Base-by-base conservation (phyloP, 2,797 vertebrate genomes). In the Gadopsis bispinosus region DNA sequence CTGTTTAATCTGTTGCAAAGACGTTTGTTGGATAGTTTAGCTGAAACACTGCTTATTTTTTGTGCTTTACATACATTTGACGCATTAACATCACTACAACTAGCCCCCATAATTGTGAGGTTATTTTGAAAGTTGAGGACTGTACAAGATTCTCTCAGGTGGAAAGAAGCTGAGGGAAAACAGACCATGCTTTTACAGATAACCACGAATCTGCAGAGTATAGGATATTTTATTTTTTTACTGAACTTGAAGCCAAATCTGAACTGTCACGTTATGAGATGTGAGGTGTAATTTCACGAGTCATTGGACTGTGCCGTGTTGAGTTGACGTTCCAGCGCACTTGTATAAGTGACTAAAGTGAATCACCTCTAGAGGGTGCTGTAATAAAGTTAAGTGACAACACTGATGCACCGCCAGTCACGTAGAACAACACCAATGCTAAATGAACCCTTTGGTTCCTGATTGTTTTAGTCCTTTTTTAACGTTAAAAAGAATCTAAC, bases 231-330 rank as follows among this genome's bases (percentile, higher is more conserved):
- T 1, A 26, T 67, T 56, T 69, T 82, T 47, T 48, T 11, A 63
- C 77, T 69, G 43, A 73, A 79, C 68, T 78, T 54, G 11, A 77
- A 83, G 56, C 68, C 33, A 83, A 79, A 79, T 79, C 62, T 75
- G 73, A 87, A 63, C 74, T 71, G 66, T 83, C 81, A 75, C 78
- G 67, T 79, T 84, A 53, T 60, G 79, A 83, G 71, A 73, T 17
- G 20, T 20, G 58, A 73, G 70, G 79, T 83, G 83, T 81, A 88
- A 91, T 93, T 91, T 92, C 86, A 87, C 69, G 66, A 89, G 53
- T 86, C 88, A 85, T 58, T 92, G 88, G 85, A 68, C 84, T 78
- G 88, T 80, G 69, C 53, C 39, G 41, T 59, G 69, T 81, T 33
- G 41, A 45, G 65, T 73, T 83, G 75, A 82, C 72, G 61, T 83